Conservation (phyloP, 92 coral and sea anemone species). For the Meandrina meandrites region DNA sequence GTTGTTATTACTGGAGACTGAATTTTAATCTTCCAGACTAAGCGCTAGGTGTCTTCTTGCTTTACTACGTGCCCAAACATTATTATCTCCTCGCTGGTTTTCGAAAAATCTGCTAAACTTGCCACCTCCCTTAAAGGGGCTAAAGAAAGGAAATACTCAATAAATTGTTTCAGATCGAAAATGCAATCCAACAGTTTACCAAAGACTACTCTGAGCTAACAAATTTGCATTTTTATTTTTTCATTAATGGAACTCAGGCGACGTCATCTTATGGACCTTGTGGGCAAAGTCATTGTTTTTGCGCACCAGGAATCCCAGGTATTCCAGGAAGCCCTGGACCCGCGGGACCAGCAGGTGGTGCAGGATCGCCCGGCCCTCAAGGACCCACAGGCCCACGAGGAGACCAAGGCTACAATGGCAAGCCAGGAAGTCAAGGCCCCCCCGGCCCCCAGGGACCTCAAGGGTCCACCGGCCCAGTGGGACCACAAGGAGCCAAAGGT, state of each 20-base stretch:
- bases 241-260: neutral
- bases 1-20: neutral
- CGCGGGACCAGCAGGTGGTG: constrained; percentile 14
- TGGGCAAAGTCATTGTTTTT: neutral
- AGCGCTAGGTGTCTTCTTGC: no score
- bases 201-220: neutral
- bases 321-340: constrained; percentile 25
- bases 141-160: neutral
- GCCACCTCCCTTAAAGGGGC: neutral
- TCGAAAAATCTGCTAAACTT: neutral
- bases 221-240: neutral
- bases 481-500: no score
- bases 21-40: no score
- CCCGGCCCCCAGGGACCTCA: neutral
- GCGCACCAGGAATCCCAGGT: constrained; percentile 23
- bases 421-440: neutral
- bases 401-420: neutral
- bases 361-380: constrained; percentile 10
- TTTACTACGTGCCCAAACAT: no score
- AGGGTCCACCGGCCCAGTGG: neutral
- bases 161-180: neutral
- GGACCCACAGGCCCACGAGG: neutral
- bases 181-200: neutral
- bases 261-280: neutral
- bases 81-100: no score